These are phyloP conservation scores for Hypsibius dujardini DNA, from an alignment of 1,140 invertebrate species.

Conservation along the genomic window DNA sequence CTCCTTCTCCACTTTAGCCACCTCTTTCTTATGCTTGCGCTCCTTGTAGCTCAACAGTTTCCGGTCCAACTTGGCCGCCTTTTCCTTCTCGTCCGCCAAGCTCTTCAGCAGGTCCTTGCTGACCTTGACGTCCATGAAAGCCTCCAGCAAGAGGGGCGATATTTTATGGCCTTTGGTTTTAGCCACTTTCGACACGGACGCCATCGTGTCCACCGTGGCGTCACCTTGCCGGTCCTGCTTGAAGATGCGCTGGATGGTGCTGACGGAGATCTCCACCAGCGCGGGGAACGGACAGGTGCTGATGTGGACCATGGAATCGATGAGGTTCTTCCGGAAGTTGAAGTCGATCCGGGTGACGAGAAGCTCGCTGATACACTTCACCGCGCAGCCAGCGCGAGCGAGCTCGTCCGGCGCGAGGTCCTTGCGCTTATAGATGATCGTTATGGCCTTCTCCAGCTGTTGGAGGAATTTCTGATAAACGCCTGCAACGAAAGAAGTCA, in stretches of 20 bases:
- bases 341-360: conserved; percentile 66
- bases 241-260: conserved; percentile 53
- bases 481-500: not conserved
- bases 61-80: not conserved
- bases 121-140: not conserved
- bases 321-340: conserved; percentile 74
- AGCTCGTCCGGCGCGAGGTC: conserved; percentile 3
- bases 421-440: conserved; percentile 6
- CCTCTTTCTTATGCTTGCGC: conserved; percentile 36
- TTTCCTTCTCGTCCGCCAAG: not conserved
- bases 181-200: conserved; percentile 26
- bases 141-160: not conserved
- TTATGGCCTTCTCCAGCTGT: conserved; percentile 22
- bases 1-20: conserved; percentile 64
- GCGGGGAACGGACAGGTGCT: conserved; percentile 24
- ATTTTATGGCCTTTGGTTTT: conserved; percentile 22
- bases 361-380: conserved; percentile 60
- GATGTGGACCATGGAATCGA: conserved; percentile 50
- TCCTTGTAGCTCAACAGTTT: conserved; percentile 21
- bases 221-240: conserved; percentile 62
- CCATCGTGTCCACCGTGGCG: conserved; percentile 48
- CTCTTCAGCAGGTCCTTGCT: not conserved
- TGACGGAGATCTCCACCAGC: conserved; percentile 24
- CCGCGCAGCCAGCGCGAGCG: conserved; percentile 39
- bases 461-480: conserved; percentile 22